Conservation (phyloP, 23 tunicate genomes). For the Phallusia fumigata region DNA sequence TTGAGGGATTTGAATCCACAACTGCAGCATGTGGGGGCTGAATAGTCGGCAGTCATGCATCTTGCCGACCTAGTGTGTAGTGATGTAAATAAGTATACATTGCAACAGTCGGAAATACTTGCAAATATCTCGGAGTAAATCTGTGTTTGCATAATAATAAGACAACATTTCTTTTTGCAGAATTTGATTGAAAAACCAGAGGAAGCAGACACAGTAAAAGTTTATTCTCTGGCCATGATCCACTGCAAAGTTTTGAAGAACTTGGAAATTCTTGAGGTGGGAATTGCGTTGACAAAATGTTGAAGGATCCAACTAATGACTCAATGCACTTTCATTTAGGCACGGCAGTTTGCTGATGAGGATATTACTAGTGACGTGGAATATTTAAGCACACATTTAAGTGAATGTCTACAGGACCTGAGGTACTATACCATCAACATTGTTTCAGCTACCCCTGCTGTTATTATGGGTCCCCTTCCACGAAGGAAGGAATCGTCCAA, state of each 20-base stretch:
- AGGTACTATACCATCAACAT: too few species aligned
- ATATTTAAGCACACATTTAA: slow-evolving; percentile 64
- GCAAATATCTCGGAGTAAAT: too few species aligned
- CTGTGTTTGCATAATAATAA: too few species aligned
- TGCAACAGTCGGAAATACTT: too few species aligned
- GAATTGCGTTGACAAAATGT: not conserved
- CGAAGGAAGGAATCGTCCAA: too few species aligned
- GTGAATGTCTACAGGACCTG: slow-evolving; percentile 73
- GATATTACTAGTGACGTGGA: slow-evolving; percentile 79
- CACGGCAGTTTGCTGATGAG: slow-evolving; percentile 82
- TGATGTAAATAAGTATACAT: too few species aligned
- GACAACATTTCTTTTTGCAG: too few species aligned
- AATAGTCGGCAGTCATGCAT: too few species aligned
- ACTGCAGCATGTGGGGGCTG: too few species aligned
- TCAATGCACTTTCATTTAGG: slow-evolving; percentile 38
- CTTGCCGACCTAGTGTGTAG: too few species aligned
- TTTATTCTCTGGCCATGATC: slow-evolving; percentile 79
- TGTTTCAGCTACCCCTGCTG: not conserved
- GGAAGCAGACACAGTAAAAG: slow-evolving; percentile 62
- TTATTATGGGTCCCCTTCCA: too few species aligned
- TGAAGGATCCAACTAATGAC: not conserved
- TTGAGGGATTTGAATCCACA: too few species aligned
- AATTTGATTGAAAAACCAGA: slow-evolving; percentile 70
- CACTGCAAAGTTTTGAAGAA: slow-evolving; percentile 83
- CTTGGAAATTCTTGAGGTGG: slow-evolving; percentile 78